Evolutionary conservation across 2,113 vertebrate genomes (phyloP).

Genomic region (Dolichallabes microphthalmus): DNA sequence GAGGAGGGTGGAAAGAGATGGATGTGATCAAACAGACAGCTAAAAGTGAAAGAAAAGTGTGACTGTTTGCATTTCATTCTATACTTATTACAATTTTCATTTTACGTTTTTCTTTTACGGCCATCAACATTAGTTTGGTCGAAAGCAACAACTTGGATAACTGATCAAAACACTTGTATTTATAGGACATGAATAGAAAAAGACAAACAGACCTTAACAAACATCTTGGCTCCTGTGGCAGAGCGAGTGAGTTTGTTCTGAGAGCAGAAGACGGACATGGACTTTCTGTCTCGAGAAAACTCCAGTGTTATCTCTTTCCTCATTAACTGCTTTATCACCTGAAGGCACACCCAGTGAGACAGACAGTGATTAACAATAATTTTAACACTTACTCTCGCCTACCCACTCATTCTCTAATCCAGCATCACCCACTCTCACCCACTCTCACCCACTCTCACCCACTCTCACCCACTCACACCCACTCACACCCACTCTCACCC

Average conservation of each 20-base stretch:
- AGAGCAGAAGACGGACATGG: constrained; percentile 77
- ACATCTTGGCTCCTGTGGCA: constrained; percentile 72
- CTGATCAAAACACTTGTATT: background rate
- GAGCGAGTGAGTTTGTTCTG: constrained; percentile 69
- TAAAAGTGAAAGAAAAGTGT: background rate
- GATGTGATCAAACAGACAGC: background rate
- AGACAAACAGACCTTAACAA: constrained; percentile 68
- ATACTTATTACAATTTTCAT: background rate
- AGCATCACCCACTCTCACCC: background rate
- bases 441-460: background rate
- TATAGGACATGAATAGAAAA: background rate
- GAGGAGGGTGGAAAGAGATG: background rate
- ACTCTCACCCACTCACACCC: constrained; percentile 60
- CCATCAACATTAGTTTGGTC: background rate
- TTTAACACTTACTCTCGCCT: background rate
- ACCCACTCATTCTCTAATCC: background rate
- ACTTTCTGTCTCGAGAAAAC: constrained; percentile 78
- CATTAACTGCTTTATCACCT: constrained; percentile 79
- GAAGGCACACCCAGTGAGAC: constrained; percentile 6
- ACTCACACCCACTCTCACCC: constrained; percentile 60
- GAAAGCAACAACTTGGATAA: background rate
- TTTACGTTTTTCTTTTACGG: background rate
- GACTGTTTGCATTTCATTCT: background rate
- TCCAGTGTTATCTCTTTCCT: constrained; percentile 76
- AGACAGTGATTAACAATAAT: background rate